Evolutionary conservation across 2,888 invertebrate species (phyloP), one percentile per base, ranked within the genome.

Genomic region (Chrysolina oricalcia): DNA sequence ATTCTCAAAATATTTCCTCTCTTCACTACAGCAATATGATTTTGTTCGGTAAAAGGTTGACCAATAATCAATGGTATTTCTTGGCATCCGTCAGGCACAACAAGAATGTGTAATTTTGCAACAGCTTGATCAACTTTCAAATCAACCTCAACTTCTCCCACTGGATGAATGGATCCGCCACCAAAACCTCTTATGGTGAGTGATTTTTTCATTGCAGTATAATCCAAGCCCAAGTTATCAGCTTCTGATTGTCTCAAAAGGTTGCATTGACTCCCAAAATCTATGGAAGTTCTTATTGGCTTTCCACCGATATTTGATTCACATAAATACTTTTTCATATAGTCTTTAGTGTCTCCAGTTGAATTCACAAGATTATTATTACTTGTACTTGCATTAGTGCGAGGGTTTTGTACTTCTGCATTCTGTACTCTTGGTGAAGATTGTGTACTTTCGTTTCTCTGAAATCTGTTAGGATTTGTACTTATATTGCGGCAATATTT

Each of bases 51-150:
- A 46, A 69, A 69, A 21, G 69, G 69, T 46, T 69, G 69, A 23
- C 69, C 69, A 56, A 69, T 56, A 21, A 69, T 43, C 23, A 69
- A 69, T 56, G 67, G 43, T 43, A 69, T 69, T 43, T 43, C 43
- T 43, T 43, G 43, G 43, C 43, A 43, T 4, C 43, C 6, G 15
- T 43, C 43, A 43, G 2, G 43, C 43, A 43, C 43, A 13, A 43
- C 15, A 43, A 43, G 43, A 43, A 43, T 10, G 10, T 15, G 43
- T 43, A 8, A 43, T 43, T 43, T 15, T 2, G 43, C 43, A 43
- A 43, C 2, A 43, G 43, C 10, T 43, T 43, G 43, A 43, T 13
- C 43, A 43, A 43, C 43, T 43, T 43, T 15, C 8, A 43, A 43
- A 43, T 43, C 43, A 15, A 43, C 43, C 43, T 43, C 43, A 13